phyloP scores from a whole-genome alignment of 2,113 vertebrate species.

The Serinus canaria region DNA sequence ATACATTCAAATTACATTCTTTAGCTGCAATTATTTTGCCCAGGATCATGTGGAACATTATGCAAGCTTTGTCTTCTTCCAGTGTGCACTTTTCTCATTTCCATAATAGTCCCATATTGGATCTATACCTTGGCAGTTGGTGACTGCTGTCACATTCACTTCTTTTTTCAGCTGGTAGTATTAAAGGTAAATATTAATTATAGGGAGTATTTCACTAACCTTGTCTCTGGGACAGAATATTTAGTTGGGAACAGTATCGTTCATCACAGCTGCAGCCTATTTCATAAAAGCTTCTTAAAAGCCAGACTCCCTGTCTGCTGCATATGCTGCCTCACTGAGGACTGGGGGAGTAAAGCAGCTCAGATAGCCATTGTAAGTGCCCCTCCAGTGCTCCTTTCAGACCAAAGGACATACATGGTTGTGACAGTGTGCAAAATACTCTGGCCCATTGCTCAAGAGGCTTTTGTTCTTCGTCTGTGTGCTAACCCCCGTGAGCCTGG shows the following conservation, averaged over 20 bases:
- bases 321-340: neutral
- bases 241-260: neutral
- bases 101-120: neutral
- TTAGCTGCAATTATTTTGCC: neutral
- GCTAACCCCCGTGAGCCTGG: rapidly evolving
- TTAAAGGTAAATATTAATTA: conserved; percentile 15
- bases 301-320: neutral
- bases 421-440: neutral
- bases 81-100: conserved; percentile 1
- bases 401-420: neutral
- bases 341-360: neutral
- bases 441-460: neutral
- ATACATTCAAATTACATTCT: neutral
- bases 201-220: conserved; percentile 9
- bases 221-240: neutral
- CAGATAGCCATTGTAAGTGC: neutral
- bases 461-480: neutral
- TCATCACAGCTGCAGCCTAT: neutral
- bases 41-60: neutral
- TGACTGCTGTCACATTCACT: neutral
- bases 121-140: neutral
- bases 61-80: neutral
- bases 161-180: neutral
- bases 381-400: neutral
- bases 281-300: neutral